These are phyloP conservation scores for Prochilodus magdalenae DNA, from an alignment of 2,113 vertebrate species.

Conservation along the genomic window DNA sequence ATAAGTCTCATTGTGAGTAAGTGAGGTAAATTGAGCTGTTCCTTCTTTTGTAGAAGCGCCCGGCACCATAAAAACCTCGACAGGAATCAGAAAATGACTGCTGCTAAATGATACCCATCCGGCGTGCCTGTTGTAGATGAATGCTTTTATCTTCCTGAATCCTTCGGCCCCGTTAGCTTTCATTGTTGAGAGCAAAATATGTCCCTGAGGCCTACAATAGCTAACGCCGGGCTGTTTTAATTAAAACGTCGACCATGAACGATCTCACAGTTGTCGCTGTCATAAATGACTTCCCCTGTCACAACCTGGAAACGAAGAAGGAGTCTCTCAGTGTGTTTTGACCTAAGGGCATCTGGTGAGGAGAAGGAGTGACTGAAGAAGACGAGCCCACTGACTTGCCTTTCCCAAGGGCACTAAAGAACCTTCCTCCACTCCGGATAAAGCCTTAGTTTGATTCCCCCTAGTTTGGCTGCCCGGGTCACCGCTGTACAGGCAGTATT, in stretches of 20 bases:
- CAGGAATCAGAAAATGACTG: neutral
- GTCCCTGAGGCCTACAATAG: neutral
- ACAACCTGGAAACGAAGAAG: neutral
- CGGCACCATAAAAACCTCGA: too few species aligned
- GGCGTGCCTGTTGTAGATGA: neutral
- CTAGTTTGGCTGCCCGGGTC: too few species aligned
- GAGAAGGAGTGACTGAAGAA: neutral
- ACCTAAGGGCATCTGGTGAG: conserved; percentile 19
- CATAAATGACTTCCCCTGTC: neutral
- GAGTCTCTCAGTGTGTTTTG: conserved; percentile 17
- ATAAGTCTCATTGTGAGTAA: too few species aligned
- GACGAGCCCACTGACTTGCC: neutral
- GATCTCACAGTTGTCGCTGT: neutral
- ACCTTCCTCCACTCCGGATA: neutral
- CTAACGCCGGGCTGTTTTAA: neutral
- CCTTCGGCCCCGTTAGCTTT: neutral
- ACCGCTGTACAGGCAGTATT: neutral
- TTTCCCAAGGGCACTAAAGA: neutral
- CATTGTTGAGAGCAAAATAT: neutral
- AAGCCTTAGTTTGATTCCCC: conserved; percentile 7
- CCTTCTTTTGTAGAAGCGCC: too few species aligned
- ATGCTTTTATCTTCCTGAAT: neutral
- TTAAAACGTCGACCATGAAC: conserved; percentile 7
- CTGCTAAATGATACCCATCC: neutral
- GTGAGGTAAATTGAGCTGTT: too few species aligned